Evolutionary conservation across 2,888 invertebrate genomes (phyloP).

Genomic region (Scotopteryx bipunctaria): DNA sequence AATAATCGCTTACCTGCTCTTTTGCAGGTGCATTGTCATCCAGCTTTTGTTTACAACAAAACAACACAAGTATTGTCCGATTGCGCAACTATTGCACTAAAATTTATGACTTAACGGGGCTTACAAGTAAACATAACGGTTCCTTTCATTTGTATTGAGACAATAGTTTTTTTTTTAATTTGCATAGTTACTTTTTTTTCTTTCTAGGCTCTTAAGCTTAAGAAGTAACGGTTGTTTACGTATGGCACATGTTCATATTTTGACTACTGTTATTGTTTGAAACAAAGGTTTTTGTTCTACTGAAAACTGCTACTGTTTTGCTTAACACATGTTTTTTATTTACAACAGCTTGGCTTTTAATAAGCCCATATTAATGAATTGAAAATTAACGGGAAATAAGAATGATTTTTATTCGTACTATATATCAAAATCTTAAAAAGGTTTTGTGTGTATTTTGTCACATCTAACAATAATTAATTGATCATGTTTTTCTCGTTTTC

Average conservation of each 20-base stretch:
- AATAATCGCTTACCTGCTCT: conserved; percentile 78
- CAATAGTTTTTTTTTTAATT: conserved; percentile 49
- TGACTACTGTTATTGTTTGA: conserved; percentile 56
- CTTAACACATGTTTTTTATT: conserved; percentile 1
- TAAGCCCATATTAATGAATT: no score
- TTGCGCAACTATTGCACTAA: conserved; percentile 69
- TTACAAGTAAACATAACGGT: conserved; percentile 75
- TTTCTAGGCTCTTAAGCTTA: background rate
- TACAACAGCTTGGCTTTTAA: no score
- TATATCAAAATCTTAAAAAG: conserved; percentile 2
- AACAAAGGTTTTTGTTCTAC: conserved; percentile 52
- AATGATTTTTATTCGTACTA: no score
- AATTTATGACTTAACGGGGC: conserved; percentile 62
- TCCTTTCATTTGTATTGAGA: conserved; percentile 65
- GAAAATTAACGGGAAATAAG: background rate
- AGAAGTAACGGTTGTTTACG: conserved; percentile 41
- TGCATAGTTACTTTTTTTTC: conserved; percentile 20
- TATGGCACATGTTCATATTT: conserved; percentile 66
- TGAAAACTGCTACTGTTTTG: conserved; percentile 34
- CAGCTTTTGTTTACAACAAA: conserved; percentile 54
- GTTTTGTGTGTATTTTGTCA: conserved; percentile 2
- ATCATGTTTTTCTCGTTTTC: conserved; percentile 19
- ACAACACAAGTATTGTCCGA: conserved; percentile 50
- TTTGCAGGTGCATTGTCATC: conserved; percentile 71
- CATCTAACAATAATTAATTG: conserved; percentile 20